phyloP scores from a whole-genome alignment of 2,888 invertebrate genomes.

The Eurytoma adleriae region DNA sequence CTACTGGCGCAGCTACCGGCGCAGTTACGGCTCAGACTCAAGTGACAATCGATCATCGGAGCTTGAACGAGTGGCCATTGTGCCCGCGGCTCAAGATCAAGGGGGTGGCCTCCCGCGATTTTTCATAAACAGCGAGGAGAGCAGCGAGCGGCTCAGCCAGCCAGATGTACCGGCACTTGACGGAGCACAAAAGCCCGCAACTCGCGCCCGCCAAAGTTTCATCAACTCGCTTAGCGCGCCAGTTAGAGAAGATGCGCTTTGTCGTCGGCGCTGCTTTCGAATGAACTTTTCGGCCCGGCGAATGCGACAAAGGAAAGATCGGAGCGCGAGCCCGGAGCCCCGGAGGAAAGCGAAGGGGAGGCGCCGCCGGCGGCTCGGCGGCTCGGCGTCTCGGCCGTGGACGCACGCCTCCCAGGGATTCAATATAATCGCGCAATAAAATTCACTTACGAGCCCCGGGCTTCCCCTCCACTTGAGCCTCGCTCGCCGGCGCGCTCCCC shows the following conservation, averaged over 20 bases:
- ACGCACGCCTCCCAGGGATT: constrained; percentile 46
- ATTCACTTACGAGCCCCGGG: constrained; percentile 34
- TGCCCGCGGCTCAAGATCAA: constrained; percentile 1
- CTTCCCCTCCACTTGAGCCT: constrained; percentile 1
- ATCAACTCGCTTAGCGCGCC: constrained; percentile 31
- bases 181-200: constrained; percentile 6
- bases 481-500: constrained; percentile 15
- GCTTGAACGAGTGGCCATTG: constrained; percentile 14
- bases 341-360: neutral
- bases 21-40: neutral
- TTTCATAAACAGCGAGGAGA: constrained; percentile 53
- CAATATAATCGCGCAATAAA: constrained; percentile 56
- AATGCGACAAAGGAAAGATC: constrained; percentile 10
- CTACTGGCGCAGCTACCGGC: no score
- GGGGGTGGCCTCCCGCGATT: constrained; percentile 7
- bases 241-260: constrained; percentile 30
- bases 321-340: neutral
- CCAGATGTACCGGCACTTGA: constrained; percentile 50
- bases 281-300: constrained; percentile 16
- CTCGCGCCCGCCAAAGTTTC: constrained; percentile 32
- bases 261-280: constrained; percentile 26
- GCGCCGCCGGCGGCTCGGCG: neutral
- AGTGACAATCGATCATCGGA: constrained; percentile 9
- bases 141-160: neutral
- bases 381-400: neutral